A percentile compares a stretch with the other conserved stretches of the same genome.
Conservation (phyloP, 2,888 invertebrate species). For the Acanthosepion pharaonis region DNA sequence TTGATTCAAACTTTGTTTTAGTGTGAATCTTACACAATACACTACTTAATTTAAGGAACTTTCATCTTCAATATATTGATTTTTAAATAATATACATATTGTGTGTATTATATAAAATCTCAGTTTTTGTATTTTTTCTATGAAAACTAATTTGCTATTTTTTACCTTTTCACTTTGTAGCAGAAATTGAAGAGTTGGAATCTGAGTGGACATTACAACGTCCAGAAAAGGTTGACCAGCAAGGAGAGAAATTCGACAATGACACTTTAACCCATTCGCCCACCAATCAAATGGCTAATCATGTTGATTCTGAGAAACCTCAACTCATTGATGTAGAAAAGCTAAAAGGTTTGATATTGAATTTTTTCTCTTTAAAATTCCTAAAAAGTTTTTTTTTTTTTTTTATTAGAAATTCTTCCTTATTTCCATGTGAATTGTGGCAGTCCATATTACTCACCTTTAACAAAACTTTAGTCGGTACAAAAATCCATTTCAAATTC, state of each 20-base stretch:
- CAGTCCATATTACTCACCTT: too few species aligned
- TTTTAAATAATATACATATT: too few species aligned
- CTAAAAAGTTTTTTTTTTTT: too few species aligned
- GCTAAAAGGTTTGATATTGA: neutral
- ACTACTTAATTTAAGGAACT: too few species aligned
- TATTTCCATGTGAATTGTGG: too few species aligned
- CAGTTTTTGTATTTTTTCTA: neutral
- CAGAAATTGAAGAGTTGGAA: conserved; percentile 59
- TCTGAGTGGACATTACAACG: conserved; percentile 57
- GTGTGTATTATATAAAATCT: neutral
- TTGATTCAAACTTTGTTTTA: too few species aligned
- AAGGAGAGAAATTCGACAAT: conserved; percentile 36
- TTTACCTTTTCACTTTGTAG: conserved; percentile 50
- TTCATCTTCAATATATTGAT: too few species aligned
- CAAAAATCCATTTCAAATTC: too few species aligned
- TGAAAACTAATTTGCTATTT: neutral
- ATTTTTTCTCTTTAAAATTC: neutral
- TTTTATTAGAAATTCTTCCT: too few species aligned
- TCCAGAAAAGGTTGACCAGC: conserved; percentile 56
- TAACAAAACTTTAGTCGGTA: too few species aligned
- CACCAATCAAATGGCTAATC: conserved; percentile 46
- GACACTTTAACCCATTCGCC: conserved; percentile 38
- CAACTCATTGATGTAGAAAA: conserved; percentile 50
- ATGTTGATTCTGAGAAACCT: conserved; percentile 46
- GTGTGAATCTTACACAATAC: too few species aligned